Evolutionary conservation across 2,797 vertebrate genomes (phyloP).

Genomic region (Mormyrops boulengeri): DNA sequence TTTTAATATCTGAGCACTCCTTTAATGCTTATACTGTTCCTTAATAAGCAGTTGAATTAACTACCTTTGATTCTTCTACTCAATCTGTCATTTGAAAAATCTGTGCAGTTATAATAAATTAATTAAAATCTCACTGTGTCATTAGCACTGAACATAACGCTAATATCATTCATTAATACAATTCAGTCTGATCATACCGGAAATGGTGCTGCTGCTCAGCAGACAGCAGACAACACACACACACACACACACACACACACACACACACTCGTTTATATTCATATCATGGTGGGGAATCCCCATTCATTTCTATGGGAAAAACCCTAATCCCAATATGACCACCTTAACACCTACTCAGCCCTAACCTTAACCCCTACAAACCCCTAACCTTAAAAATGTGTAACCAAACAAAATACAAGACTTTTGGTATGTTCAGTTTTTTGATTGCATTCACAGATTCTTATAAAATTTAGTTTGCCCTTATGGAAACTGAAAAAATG

Average conservation of each 20-base stretch:
- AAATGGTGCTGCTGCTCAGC: neutral
- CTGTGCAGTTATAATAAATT: neutral
- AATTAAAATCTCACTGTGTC: neutral
- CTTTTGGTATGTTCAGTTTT: neutral
- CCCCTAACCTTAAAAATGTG: too few relatives aligned
- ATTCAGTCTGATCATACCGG: constrained; percentile 9
- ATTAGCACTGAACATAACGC: neutral
- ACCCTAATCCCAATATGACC: neutral
- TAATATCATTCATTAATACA: neutral
- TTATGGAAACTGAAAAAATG: neutral
- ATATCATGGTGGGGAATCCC: neutral
- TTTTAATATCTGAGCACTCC: neutral
- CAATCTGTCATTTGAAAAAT: neutral
- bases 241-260: neutral
- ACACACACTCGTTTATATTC: neutral
- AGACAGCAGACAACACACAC: neutral
- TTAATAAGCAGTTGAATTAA: neutral
- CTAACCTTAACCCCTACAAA: neutral
- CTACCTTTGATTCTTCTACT: neutral
- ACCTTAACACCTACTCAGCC: neutral
- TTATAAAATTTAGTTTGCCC: neutral
- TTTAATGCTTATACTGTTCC: neutral
- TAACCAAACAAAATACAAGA: neutral
- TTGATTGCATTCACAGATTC: neutral
- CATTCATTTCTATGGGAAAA: neutral